Base-by-base conservation (phyloP, 2,113 vertebrate genomes). In the Pterocles burchelli region DNA sequence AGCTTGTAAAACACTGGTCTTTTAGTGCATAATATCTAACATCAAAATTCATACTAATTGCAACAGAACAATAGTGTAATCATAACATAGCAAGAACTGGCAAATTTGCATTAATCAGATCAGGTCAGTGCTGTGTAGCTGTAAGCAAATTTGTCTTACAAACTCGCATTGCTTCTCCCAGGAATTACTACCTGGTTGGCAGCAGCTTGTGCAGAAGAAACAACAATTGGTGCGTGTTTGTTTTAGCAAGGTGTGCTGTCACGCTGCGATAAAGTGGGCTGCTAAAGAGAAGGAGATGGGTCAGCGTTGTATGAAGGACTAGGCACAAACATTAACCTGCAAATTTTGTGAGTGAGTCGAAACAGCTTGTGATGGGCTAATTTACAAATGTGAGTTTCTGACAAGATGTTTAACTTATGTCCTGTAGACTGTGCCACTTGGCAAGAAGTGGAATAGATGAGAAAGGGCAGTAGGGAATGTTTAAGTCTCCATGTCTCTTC, bases 401-500 rank as follows among this genome's bases (percentile, higher is more conserved):
- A 91, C 59, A 81, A 84, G 57, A 41, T 13, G 1, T 77, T 67
- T 55, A 43, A 54, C 58, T 85, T 83, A 11, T 24, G 36, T 51
- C 24, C 58, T 31, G 28, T 84, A 85, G 75, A 65, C 63, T 26
- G 38, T 38, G 24, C 54, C 55, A 72, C 48, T 45, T 83, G 49
- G 52, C 62, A 83, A 94, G 77, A 58, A 85, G 21, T 43, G 38
- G 77, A 91, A 79, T 41, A 83, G 75, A 91, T 85, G 91, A 31
- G 93, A 78, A 82, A 92, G 36, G 51, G 63, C 61, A 34, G 73
- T 36, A 73, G 46, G 18, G 74, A 90, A 54, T 77, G 66, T 79
- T 95, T 96, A 79, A 90, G 85, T 90, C 96, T 93, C 88, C 59
- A 13, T 52, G 87, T 80, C 90, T 93, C 79, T 94, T 87, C 93